These are phyloP conservation scores for Bembecia ichneumoniformis DNA, from an alignment of 2,888 invertebrate genomes.

Conservation along the genomic window DNA sequence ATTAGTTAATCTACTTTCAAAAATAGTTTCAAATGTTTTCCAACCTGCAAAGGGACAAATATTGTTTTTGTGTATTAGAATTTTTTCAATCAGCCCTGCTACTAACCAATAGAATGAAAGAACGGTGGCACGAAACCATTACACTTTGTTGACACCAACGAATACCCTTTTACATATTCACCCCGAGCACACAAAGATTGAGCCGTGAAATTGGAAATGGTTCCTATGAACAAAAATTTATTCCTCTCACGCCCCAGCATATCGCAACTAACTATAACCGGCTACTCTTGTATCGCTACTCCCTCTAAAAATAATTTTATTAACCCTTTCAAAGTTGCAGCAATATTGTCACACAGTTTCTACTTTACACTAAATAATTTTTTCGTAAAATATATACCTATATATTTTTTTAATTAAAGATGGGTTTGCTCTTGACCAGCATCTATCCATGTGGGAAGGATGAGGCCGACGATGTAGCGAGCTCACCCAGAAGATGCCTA, in stretches of 20 bases:
- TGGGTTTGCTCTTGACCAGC: too few species aligned
- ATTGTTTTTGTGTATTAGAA: neutral
- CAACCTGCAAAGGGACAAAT: too few species aligned
- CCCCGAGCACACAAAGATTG: conserved; percentile 69
- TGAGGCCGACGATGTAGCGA: too few species aligned
- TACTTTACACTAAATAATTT: neutral
- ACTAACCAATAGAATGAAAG: conserved; percentile 56
- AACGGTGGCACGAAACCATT: conserved; percentile 63
- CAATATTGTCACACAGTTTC: neutral
- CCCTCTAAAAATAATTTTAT: neutral
- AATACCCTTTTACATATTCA: conserved; percentile 69
- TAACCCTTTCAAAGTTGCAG: neutral
- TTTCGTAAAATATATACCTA: too few species aligned
- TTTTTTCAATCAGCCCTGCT: conserved; percentile 15
- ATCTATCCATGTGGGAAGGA: too few species aligned
- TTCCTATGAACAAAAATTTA: conserved; percentile 68
- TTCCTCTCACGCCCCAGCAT: conserved; percentile 54
- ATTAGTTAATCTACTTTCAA: too few species aligned
- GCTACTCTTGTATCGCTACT: conserved; percentile 26
- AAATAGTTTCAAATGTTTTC: too few species aligned
- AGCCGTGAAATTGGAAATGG: conserved; percentile 71
- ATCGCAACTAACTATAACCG: conserved; percentile 52
- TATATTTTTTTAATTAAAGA: too few species aligned
- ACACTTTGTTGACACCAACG: conserved; percentile 68
- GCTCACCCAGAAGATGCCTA: too few species aligned